These are phyloP conservation scores for Heliconius eleuchia DNA, from an alignment of 1,140 invertebrate species.

Conservation along the genomic window DNA sequence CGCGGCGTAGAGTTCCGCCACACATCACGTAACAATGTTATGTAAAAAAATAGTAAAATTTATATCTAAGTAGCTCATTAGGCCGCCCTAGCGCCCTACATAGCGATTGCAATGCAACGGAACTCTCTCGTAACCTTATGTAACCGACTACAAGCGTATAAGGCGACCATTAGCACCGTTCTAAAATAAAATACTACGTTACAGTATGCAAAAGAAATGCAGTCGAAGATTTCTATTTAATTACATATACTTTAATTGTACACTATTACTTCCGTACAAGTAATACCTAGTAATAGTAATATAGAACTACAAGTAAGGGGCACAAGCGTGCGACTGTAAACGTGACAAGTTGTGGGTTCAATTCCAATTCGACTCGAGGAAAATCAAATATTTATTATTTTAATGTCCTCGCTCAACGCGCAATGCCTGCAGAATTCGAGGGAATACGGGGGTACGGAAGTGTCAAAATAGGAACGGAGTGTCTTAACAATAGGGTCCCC, in stretches of 20 bases:
- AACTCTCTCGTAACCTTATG: conserved; percentile 34
- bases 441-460: no score
- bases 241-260: conserved; percentile 23
- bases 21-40: neutral
- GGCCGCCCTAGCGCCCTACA: neutral
- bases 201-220: conserved; percentile 23
- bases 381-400: no score
- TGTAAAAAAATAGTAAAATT: neutral
- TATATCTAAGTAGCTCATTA: neutral
- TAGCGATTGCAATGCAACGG: neutral
- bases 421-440: no score
- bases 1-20: neutral
- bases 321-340: no score
- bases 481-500: no score
- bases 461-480: no score
- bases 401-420: no score
- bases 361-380: no score
- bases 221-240: conserved; percentile 33
- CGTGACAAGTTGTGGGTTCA: no score
- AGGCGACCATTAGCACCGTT: conserved; percentile 40
- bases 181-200: conserved; percentile 23
- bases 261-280: conserved; percentile 21
- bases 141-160: conserved; percentile 24
- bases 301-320: neutral
- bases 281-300: neutral